Conservation (phyloP, 2,888 invertebrate genomes). For the Apodemia duryi region DNA sequence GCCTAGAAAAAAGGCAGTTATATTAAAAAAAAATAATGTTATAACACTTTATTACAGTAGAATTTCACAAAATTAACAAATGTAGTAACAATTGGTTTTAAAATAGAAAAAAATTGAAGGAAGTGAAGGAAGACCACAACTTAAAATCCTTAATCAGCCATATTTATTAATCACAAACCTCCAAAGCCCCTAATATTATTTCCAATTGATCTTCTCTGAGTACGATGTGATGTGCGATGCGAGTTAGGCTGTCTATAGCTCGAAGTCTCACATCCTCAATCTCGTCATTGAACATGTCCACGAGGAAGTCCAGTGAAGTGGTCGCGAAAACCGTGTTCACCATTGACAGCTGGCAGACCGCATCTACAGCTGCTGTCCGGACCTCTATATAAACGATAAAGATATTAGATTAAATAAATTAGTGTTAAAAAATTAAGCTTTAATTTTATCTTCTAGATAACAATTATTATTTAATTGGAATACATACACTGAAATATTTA, state of each 20-base stretch:
- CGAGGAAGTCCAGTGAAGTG: conserved; percentile 95
- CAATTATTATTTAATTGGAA: too few relatives aligned
- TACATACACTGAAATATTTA: too few relatives aligned
- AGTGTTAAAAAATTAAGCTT: too few relatives aligned
- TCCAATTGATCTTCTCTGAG: conserved; percentile 97
- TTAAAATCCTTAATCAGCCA: too few relatives aligned
- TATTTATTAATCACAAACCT: conserved; percentile 68
- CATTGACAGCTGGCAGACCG: conserved; percentile 92
- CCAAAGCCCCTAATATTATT: conserved; percentile 96
- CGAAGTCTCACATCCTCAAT: conserved; percentile 97
- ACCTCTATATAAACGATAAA: conserved; percentile 82
- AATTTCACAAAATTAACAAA: too few relatives aligned
- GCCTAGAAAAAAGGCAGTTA: too few relatives aligned
- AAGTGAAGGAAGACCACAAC: too few relatives aligned
- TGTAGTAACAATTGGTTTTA: too few relatives aligned
- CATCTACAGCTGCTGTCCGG: conserved; percentile 95
- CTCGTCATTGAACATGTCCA: conserved; percentile 99
- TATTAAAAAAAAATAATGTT: too few relatives aligned
- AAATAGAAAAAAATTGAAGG: too few relatives aligned
- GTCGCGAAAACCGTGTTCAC: conserved; percentile 91
- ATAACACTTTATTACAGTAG: too few relatives aligned
- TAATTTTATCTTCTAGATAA: too few relatives aligned
- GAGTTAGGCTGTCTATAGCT: conserved; percentile 95
- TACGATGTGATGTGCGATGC: conserved; percentile 92
- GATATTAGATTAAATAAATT: conserved; percentile 7